Evolutionary conservation across 2,113 vertebrate genomes (phyloP).

Genomic region (Pholis gunnellus): DNA sequence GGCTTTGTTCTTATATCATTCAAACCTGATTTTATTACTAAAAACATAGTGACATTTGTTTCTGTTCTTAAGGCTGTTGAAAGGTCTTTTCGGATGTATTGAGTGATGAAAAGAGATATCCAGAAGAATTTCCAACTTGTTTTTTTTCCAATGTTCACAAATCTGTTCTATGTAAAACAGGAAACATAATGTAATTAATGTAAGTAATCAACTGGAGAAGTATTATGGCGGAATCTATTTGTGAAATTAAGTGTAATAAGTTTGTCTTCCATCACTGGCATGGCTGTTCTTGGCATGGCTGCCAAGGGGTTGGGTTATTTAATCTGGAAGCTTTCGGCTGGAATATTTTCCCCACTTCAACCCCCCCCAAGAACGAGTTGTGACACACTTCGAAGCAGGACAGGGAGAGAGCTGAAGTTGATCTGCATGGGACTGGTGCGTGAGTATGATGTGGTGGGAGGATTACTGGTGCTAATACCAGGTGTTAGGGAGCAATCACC

Average conservation of each 20-base stretch:
- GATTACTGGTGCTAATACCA: slow-evolving; percentile 82
- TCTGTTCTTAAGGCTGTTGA: no score
- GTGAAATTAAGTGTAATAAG: not conserved
- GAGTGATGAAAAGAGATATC: not conserved
- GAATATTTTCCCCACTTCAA: slow-evolving; percentile 15
- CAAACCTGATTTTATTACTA: no score
- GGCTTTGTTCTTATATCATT: no score
- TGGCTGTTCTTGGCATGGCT: slow-evolving; percentile 19
- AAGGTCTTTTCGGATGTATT: not conserved
- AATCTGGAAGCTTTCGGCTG: slow-evolving; percentile 2
- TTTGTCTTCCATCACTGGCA: not conserved
- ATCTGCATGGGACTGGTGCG: slow-evolving; percentile 74
- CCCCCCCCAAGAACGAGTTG: slow-evolving; percentile 28
- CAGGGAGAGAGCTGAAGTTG: slow-evolving; percentile 40
- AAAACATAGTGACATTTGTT: no score
- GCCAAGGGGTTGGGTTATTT: slow-evolving; percentile 14
- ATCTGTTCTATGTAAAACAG: not conserved
- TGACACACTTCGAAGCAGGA: slow-evolving; percentile 54
- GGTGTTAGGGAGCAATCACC: slow-evolving; percentile 79
- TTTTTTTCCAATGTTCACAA: not conserved
- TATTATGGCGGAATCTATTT: not conserved
- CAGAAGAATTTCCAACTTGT: not conserved
- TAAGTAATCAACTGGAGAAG: not conserved
- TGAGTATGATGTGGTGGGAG: slow-evolving; percentile 79
- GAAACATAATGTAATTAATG: not conserved